phyloP scores from a whole-genome alignment of 2,797 vertebrate species.

The Pseudochromis fuscus region DNA sequence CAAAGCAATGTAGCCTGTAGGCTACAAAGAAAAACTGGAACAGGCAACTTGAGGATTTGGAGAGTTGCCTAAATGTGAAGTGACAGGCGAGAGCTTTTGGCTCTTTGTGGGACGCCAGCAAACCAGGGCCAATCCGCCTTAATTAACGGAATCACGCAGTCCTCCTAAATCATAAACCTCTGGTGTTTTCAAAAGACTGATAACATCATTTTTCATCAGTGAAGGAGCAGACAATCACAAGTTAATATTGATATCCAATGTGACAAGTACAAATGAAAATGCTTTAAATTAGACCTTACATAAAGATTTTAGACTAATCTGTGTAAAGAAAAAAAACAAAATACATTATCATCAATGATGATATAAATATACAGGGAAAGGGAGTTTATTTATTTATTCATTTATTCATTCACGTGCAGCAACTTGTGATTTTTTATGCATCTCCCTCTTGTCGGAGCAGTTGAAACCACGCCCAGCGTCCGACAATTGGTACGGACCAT shows the following conservation, averaged over 20 bases:
- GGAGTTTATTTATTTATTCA: no score
- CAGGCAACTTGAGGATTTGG: conserved; percentile 75
- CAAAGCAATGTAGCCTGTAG: not conserved
- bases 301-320: no score
- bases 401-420: no score
- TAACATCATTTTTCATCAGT: no score
- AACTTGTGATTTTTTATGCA: no score
- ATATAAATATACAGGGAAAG: no score
- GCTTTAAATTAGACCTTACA: no score
- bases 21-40: conserved; percentile 46
- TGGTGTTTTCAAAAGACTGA: conserved; percentile 70
- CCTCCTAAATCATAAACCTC: conserved; percentile 75
- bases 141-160: conserved; percentile 74
- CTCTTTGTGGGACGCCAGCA: conserved; percentile 85
- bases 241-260: no score
- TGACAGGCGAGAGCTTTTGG: conserved; percentile 89
- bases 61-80: conserved; percentile 86
- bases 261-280: no score
- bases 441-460: not conserved
- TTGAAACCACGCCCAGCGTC: conserved; percentile 29
- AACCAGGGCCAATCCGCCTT: conserved; percentile 88
- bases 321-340: no score
- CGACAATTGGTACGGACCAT: not conserved
- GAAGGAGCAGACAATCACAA: not conserved
- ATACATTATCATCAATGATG: no score